Percentiles rank a stretch among this genome's conserved stretches.
These are phyloP conservation scores for Aradophagus sp. DNA, from an alignment of 1,140 invertebrate genomes.

Conservation along the genomic window DNA sequence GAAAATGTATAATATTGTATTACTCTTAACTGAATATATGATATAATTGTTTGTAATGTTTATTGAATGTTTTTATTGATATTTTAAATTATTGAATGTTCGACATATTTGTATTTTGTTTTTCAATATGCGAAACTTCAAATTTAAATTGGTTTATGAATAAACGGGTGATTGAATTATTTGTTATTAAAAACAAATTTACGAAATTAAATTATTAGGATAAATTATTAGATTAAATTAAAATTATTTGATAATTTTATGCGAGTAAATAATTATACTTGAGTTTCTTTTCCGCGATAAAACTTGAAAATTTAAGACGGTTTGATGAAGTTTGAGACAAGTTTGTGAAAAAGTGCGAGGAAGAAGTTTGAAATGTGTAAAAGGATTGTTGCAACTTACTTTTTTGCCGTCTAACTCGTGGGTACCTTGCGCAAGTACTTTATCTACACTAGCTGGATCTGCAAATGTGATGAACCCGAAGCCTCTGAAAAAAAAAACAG, in stretches of 20 bases:
- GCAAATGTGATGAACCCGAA: conserved; percentile 98
- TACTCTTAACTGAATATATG: too few species aligned
- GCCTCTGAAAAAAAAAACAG: conserved; percentile 87
- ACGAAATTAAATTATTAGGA: too few species aligned
- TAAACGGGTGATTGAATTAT: too few species aligned
- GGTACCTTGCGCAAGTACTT: conserved; percentile 93
- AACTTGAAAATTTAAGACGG: conserved; percentile 41
- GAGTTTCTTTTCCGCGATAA: conserved; percentile 31
- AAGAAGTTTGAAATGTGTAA: conserved; percentile 52
- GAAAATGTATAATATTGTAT: too few species aligned
- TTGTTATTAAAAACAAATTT: too few species aligned
- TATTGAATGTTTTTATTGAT: too few species aligned
- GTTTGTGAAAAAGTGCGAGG: conserved; percentile 39
- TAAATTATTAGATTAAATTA: too few species aligned
- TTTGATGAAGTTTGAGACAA: conserved; percentile 48
- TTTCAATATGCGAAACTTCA: too few species aligned
- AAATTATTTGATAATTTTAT: conserved; percentile 7
- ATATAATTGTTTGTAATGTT: too few species aligned
- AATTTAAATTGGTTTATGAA: too few species aligned
- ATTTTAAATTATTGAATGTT: too few species aligned
- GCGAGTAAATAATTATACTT: conserved; percentile 36
- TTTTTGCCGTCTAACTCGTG: conserved; percentile 97
- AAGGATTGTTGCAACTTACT: conserved; percentile 78
- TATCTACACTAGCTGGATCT: conserved; percentile 94
- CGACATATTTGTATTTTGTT: too few species aligned